These are phyloP conservation scores for Tribolium madens DNA, from an alignment of 1,140 invertebrate species.

Conservation along the genomic window DNA sequence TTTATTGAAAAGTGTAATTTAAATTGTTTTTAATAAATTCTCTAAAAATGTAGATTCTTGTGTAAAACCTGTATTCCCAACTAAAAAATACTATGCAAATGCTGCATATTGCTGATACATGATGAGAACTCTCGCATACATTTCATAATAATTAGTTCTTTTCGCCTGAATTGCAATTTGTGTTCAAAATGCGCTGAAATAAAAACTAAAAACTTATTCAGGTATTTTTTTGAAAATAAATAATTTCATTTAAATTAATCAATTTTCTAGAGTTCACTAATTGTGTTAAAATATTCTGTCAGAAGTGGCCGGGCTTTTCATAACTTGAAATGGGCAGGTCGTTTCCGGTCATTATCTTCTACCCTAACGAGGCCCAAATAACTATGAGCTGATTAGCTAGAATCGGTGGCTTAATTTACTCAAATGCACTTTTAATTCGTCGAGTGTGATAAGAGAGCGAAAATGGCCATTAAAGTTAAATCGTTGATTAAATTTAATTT, in stretches of 20 bases:
- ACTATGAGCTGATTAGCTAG: constrained; percentile 18
- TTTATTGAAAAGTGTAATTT: too few species aligned
- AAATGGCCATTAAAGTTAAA: constrained; percentile 3
- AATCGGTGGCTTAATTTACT: constrained; percentile 22
- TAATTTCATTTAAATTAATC: background rate
- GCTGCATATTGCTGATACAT: background rate
- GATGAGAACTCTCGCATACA: background rate
- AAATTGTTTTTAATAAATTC: too few species aligned
- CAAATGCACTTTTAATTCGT: constrained; percentile 21
- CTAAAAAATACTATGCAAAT: background rate
- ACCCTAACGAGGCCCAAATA: constrained; percentile 32
- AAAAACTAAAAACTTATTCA: background rate
- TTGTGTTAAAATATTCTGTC: constrained; percentile 22
- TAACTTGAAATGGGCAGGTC: constrained; percentile 30
- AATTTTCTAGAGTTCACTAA: background rate
- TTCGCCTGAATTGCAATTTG: background rate
- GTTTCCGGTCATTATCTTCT: constrained; percentile 32
- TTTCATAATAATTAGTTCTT: background rate
- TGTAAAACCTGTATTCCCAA: too few species aligned
- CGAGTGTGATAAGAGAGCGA: constrained; percentile 23
- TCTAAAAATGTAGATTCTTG: too few species aligned
- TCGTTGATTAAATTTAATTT: constrained; percentile 32
- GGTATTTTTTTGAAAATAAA: background rate
- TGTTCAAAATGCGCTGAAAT: background rate
- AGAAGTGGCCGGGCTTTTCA: constrained; percentile 4